Base-by-base conservation (phyloP, 2,797 vertebrate species). In the Valencia hispanica region DNA sequence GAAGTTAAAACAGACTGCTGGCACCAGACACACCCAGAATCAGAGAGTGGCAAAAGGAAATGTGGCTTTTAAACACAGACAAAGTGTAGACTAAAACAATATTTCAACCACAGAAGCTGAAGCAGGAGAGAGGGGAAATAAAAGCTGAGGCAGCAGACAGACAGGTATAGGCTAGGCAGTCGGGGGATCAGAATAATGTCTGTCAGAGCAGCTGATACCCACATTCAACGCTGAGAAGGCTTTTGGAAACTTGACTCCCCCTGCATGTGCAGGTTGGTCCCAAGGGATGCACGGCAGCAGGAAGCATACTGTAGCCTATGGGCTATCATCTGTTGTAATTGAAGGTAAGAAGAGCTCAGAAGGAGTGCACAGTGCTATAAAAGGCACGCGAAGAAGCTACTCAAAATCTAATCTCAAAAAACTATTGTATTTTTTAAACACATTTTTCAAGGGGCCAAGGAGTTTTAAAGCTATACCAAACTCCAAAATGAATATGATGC, bases 191-290 rank as follows among this genome's bases (percentile, higher is more conserved):
- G 79, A 80, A 68, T 80, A 65, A 84, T 70, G 80, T 78, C 83
- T 81, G 81, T 84, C 82, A 80, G 83, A 81, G 34, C 77, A 90
- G 83, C 77, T 82, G 87, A 86, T 85, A 78, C 84, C 70, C 73
- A 78, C 78, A 72, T 73, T 79, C 76, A 85, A 47, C 1, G 4
- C 78, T 55, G 63, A 85, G 79, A 45, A 80, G 77, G 85, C 82
- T 83, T 78, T 78, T 74, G 0, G 75, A 89, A 90, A 88, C n/a
- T 75, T 1, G 50, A 83, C 80, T 84, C 82, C 74, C n/a, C 57
- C n/a, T 82, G 68, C 75, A 69, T 51, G 68, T 73, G 81, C 82
- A 89, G 79, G 79, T 87, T 66, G 79, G 27, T 89, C 81, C 85
- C 89, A 59, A n/a, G 88, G 84, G 88, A 68, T 74, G 7, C 75